Base-by-base conservation (phyloP, 2,113 vertebrate genomes). In the Paraplagusia blochii region DNA sequence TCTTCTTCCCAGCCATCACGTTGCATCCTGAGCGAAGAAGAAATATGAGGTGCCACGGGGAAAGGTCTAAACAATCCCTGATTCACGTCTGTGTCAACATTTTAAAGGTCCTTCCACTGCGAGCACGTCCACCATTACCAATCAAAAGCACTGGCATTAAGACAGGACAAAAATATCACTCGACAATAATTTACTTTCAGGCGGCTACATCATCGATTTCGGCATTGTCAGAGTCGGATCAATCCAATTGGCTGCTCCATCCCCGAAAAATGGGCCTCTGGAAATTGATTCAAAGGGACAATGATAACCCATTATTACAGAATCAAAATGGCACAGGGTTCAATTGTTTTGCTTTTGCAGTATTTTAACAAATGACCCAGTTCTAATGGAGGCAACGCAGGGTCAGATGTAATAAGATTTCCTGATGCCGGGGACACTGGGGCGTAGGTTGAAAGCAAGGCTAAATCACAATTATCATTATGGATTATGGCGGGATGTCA, bases 381-480 rank as follows among this genome's bases (percentile, higher is more conserved):
- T 89, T 87, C 90, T 92, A 92, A 92, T 92, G 90, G 90, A 91
- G 74, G 80, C 87, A 88, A 76, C 71, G 79, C 63, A 47, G 76
- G 85, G 86, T 89, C 85, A 87, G 80, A 74, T 64, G 70, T 91
- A 92, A 92, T 90, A 80, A 58, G 80, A 91, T 92, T 92, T 90
- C 79, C 90, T 84, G 77, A 87, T 84, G 76, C 77, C 45, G 82
- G 83, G 86, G 85, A 90, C 80, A 66, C 70, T 35, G 82, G 79
- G 85, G 80, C 79, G 80, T 80, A 84, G 85, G 89, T 90, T 88
- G 87, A 92, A 90, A 91, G 90, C 87, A 80, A 80, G 85, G 86
- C 83, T 90, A 90, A 90, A 90, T 92, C 90, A 89, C 85, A 88
- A 91, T 92, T 90, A 92, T 84, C 85, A 85, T 91, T 88, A 89